A percentile compares a stretch with the other conserved stretches of the same genome.
These are phyloP conservation scores for Sussaba pulchella DNA, from an alignment of 2,888 invertebrate species.

Conservation along the genomic window DNA sequence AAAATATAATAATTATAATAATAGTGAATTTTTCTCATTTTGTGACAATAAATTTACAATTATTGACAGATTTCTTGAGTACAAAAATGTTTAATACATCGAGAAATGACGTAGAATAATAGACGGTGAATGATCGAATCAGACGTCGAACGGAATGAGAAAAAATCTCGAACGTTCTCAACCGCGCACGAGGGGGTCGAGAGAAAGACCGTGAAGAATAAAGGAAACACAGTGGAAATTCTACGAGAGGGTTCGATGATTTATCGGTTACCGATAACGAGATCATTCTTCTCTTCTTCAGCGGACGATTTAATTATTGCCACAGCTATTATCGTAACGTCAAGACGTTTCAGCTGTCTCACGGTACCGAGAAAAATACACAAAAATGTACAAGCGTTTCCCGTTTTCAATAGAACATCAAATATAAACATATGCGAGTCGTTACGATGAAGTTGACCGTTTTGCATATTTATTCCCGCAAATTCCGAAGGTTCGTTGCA, in stretches of 20 bases:
- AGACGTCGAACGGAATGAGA: background rate
- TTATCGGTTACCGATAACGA: slow-evolving; percentile 39
- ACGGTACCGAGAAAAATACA: background rate
- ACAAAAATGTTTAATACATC: too few relatives aligned
- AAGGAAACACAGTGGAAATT: slow-evolving; percentile 32
- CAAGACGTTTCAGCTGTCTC: background rate
- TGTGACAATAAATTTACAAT: too few relatives aligned
- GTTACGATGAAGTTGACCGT: background rate
- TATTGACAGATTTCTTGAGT: too few relatives aligned
- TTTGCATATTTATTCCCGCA: background rate
- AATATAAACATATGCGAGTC: background rate
- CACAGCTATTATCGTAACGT: background rate
- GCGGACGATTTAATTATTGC: slow-evolving; percentile 25
- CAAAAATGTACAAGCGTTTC: background rate
- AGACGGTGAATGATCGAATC: too few relatives aligned
- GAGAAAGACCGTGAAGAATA: slow-evolving; percentile 2
- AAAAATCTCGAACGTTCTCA: slow-evolving; percentile 1
- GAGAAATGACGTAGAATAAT: too few relatives aligned
- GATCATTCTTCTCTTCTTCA: slow-evolving; percentile 27
- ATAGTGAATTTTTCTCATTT: too few relatives aligned
- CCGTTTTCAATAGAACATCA: slow-evolving; percentile 1
- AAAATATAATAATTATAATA: too few relatives aligned
- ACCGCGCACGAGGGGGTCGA: slow-evolving; percentile 16
- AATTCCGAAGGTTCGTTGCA: background rate
- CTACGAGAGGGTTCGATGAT: slow-evolving; percentile 22